phyloP scores from a whole-genome alignment of 2,888 invertebrate species.

The Melikaiella ostensackeni region DNA sequence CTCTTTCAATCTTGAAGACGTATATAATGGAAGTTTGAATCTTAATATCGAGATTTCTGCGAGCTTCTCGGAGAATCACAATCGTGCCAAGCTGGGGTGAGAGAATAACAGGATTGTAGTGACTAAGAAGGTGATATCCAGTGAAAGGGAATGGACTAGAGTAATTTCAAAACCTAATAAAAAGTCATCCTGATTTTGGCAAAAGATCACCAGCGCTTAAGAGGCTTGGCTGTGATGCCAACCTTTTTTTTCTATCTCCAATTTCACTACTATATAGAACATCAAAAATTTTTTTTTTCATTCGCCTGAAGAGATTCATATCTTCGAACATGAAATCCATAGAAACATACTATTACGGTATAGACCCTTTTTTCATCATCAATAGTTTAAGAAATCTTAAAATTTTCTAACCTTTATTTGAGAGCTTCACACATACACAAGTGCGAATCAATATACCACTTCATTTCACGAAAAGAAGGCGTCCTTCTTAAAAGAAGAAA shows the following conservation, averaged over 20 bases:
- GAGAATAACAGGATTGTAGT: constrained; percentile 22
- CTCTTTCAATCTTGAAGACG: background rate
- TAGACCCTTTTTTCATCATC: background rate
- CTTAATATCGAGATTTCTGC: constrained; percentile 13
- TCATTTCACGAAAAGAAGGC: background rate
- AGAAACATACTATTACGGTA: background rate
- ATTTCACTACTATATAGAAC: constrained; percentile 49
- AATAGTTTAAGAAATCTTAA: background rate
- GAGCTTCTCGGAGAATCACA: constrained; percentile 1
- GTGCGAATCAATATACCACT: no score
- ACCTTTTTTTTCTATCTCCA: constrained; percentile 58
- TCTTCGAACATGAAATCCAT: background rate
- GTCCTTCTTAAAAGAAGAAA: no score
- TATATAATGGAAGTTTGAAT: constrained; percentile 28
- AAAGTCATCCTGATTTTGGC: constrained; percentile 40
- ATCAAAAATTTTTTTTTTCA: constrained; percentile 50
- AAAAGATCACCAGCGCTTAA: constrained; percentile 50
- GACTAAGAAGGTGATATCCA: constrained; percentile 33
- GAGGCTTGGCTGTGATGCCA: constrained; percentile 60
- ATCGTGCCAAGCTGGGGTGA: constrained; percentile 27
- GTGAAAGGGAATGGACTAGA: constrained; percentile 25
- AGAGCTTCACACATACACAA: background rate
- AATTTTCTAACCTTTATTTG: background rate
- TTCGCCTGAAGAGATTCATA: background rate
- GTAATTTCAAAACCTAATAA: constrained; percentile 28